phyloP scores from a whole-genome alignment of 2,113 vertebrate species.

The Lynx canadensis region DNA sequence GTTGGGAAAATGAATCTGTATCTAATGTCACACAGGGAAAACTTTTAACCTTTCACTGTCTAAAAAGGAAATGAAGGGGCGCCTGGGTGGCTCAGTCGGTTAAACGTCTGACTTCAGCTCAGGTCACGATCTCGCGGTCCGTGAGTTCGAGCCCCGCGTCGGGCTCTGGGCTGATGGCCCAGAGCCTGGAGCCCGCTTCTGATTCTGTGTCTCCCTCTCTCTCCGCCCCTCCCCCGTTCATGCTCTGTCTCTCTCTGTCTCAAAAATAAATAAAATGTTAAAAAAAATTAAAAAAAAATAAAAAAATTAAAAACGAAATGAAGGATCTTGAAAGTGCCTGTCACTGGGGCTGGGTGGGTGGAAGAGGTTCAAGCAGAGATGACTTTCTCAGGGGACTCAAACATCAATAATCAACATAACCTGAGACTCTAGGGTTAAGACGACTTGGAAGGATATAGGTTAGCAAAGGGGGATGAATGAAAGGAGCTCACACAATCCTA shows the following conservation, averaged over 20 bases:
- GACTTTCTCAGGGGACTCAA: neutral
- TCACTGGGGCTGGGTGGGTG: too few species aligned
- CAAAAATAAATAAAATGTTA: too few species aligned
- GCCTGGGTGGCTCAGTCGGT: too few species aligned
- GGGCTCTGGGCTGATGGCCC: too few species aligned
- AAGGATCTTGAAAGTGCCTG: neutral
- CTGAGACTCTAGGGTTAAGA: neutral
- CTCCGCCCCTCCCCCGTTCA: too few species aligned
- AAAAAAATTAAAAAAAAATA: too few species aligned
- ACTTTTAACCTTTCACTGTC: neutral
- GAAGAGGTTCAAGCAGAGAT: neutral
- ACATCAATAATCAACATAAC: neutral
- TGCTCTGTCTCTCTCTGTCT: too few species aligned
- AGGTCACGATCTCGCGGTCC: too few species aligned
- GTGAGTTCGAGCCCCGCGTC: too few species aligned
- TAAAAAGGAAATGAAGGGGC: neutral
- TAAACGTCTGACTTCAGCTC: too few species aligned
- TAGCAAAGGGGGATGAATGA: neutral
- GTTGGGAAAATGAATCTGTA: neutral
- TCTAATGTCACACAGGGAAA: neutral
- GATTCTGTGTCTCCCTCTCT: too few species aligned
- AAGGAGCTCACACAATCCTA: neutral
- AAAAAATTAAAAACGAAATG: neutral
- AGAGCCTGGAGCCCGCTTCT: too few species aligned
- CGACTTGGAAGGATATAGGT: neutral